These are phyloP conservation scores for Pachypeltis micranthus DNA, from an alignment of 1,140 invertebrate species.

Conservation along the genomic window DNA sequence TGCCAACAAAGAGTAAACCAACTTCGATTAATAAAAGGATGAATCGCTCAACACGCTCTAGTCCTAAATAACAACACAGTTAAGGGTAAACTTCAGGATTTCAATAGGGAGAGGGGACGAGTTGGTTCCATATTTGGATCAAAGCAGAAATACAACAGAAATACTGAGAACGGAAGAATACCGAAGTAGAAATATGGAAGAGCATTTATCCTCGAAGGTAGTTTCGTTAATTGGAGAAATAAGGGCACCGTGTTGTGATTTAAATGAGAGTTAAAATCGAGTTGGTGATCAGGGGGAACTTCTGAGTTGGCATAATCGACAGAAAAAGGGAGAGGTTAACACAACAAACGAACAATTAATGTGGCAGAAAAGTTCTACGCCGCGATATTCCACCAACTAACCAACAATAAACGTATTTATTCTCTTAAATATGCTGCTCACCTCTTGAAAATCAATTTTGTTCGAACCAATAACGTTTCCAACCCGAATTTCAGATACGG, in stretches of 20 bases:
- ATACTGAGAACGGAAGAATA: background rate
- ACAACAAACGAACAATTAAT: background rate
- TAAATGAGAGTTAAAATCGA: background rate
- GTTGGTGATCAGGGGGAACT: background rate
- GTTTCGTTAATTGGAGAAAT: background rate
- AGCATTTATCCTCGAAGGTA: background rate
- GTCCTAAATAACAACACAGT: too few species aligned
- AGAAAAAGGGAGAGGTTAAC: constrained; percentile 3
- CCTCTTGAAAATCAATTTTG: constrained; percentile 16
- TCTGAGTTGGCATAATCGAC: constrained; percentile 19
- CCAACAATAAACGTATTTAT: background rate
- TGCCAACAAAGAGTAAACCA: background rate
- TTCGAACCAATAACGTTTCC: constrained; percentile 19
- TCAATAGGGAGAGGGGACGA: background rate
- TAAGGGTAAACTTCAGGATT: background rate
- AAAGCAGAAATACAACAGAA: constrained; percentile 1
- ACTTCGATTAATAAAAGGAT: too few species aligned
- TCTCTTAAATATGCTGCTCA: background rate
- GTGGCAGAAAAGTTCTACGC: background rate
- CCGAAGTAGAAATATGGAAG: background rate
- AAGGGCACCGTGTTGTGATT: background rate
- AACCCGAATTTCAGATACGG: constrained; percentile 21
- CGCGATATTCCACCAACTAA: background rate
- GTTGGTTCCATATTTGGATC: constrained; percentile 16
- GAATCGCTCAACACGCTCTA: too few species aligned